Base-by-base conservation (phyloP, 2,888 invertebrate genomes). In the Hydropsyche betteni region DNA sequence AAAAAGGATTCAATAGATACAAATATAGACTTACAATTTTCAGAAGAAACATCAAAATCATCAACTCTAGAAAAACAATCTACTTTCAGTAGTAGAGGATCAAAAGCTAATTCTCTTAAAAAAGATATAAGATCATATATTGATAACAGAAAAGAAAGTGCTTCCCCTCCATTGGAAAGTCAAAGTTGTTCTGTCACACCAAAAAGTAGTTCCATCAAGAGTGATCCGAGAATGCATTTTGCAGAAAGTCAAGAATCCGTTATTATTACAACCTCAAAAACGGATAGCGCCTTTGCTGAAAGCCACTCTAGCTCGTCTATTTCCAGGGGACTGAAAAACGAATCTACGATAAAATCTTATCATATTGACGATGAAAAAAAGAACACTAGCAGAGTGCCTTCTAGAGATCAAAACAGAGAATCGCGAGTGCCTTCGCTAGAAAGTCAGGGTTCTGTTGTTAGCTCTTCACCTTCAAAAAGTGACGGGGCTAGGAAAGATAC, bases 361-460 rank as follows among this genome's bases (percentile, higher is more conserved):
- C 44, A 44, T 8, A 24, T 24, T 24, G 33, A 68, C 50, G 68
- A 70, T 8, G 77, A 77, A 10, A 74, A 68, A 33, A 74, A 70
- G 12, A 12, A 51, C n/a, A 53, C 34, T 4, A 71, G 34, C 8
- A 61, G 76, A 76, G 36, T 73, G 68, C n/a, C 76, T 38, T 68
- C 75, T 12, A 72, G 55, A 38, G 74, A 68, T 16, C 55, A 52
- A 38, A 69, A 53, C 52, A 34, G 58, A 55, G 72, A 72, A 58
- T 72, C 72, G 6, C 34, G 72, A 61, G 72, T 72, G 14, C 72
- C 74, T 33, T 74, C 74, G n/a, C 10, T 74, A 5, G 74, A 74
- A 69, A 79, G 79, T 50, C 79, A 79, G 72, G 76, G 74, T 34
- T 79, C 79, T n/a, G 69, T 79, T 10, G 61, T 74, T 5, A 78